Conservation (phyloP, 2,888 invertebrate genomes). For the Nymphalis polychloros region DNA sequence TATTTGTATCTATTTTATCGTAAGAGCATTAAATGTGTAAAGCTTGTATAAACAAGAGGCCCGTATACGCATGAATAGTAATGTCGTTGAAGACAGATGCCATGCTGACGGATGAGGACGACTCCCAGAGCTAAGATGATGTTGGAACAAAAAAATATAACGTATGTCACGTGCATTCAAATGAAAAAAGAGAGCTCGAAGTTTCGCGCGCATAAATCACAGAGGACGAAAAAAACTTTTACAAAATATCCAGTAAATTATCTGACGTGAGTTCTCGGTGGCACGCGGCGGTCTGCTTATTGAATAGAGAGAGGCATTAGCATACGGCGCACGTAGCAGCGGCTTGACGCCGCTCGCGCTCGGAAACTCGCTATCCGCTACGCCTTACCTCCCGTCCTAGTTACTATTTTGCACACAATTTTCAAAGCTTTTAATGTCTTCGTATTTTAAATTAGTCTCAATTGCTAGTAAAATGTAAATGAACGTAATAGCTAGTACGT, state of each 20-base stretch:
- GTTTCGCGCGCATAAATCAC: slow-evolving; percentile 81
- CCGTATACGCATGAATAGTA: slow-evolving; percentile 80
- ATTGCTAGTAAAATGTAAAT: slow-evolving; percentile 34
- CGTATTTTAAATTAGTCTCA: slow-evolving; percentile 37
- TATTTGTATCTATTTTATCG: neutral
- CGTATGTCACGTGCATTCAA: slow-evolving; percentile 81
- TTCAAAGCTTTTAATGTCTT: slow-evolving; percentile 37
- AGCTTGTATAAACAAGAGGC: slow-evolving; percentile 67
- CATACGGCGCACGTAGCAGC: slow-evolving; percentile 77
- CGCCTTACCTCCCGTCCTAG: slow-evolving; percentile 26
- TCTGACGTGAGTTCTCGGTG: slow-evolving; percentile 80
- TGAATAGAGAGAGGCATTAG: slow-evolving; percentile 79
- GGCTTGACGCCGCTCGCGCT: slow-evolving; percentile 50
- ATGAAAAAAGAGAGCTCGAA: slow-evolving; percentile 80
- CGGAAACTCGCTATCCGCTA: slow-evolving; percentile 34
- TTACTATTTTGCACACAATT: slow-evolving; percentile 35
- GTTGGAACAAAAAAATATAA: slow-evolving; percentile 77
- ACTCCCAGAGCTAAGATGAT: slow-evolving; percentile 70
- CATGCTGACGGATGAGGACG: slow-evolving; percentile 72
- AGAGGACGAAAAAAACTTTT: slow-evolving; percentile 81
- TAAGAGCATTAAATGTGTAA: slow-evolving; percentile 64
- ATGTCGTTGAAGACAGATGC: slow-evolving; percentile 73
- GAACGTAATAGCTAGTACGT: slow-evolving; percentile 14
- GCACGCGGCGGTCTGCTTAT: slow-evolving; percentile 81
- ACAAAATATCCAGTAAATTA: slow-evolving; percentile 82